A percentile compares a stretch with the other conserved stretches of the same genome.
Evolutionary conservation across 2,797 vertebrate genomes (phyloP).

Genomic region (Picus viridis): DNA sequence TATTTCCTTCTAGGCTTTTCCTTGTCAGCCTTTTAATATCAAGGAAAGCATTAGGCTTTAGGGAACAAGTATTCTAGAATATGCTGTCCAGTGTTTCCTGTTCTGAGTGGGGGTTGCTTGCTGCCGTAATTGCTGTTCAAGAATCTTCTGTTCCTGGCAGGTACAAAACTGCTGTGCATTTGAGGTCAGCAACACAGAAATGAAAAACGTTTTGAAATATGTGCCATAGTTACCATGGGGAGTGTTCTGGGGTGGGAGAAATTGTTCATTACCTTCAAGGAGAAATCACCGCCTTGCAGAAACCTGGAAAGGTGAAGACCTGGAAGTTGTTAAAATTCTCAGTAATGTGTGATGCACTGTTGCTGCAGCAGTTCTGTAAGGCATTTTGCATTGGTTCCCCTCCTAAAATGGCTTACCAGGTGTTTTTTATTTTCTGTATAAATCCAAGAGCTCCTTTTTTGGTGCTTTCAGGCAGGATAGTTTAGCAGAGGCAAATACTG

Average conservation of each 20-base stretch:
- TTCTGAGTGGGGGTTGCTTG: not conserved
- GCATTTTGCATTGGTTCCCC: not conserved
- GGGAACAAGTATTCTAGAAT: not conserved
- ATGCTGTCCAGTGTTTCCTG: not conserved
- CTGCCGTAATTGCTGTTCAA: not conserved
- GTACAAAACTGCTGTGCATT: not conserved
- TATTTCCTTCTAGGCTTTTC: slow-evolving; percentile 52
- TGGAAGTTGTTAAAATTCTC: fast-evolving
- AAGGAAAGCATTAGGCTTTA: not conserved
- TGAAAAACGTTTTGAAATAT: not conserved
- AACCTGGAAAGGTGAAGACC: not conserved
- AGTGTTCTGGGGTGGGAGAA: not conserved
- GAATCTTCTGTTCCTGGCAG: not conserved
- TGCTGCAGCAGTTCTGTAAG: not conserved
- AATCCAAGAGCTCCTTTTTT: not conserved
- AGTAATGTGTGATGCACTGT: fast-evolving
- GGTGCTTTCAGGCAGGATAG: not conserved
- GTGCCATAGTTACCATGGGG: not conserved
- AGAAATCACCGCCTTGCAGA: not conserved
- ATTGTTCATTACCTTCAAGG: not conserved
- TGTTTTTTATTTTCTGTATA: not conserved
- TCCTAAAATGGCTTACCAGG: not conserved
- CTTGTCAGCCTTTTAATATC: not conserved
- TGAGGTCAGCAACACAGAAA: not conserved
- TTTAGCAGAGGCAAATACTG: fast-evolving